phyloP scores from a whole-genome alignment of 2,113 vertebrate genomes.

The Anthoscopus minutus region DNA sequence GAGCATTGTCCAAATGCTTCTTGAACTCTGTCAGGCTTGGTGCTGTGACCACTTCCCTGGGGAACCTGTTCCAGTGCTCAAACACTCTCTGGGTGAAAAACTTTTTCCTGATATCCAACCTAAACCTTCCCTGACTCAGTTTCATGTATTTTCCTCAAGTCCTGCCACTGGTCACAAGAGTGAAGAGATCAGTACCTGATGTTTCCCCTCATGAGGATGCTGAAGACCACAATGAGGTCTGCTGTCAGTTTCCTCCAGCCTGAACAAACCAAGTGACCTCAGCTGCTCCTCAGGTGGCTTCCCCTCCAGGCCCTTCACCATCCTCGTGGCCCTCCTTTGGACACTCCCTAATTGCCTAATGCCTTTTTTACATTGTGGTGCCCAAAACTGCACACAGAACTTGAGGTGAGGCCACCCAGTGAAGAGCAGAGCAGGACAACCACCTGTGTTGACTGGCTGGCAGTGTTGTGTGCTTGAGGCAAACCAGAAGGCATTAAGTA shows the following conservation, averaged over 20 bases:
- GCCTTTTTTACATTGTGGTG: neutral
- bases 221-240: neutral
- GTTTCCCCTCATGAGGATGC: fast-evolving
- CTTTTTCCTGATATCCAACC: neutral
- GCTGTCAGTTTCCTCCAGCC: neutral
- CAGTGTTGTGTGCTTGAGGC: neutral
- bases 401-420: neutral
- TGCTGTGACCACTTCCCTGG: neutral
- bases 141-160: neutral
- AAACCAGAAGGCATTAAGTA: neutral
- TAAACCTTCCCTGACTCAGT: neutral
- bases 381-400: neutral
- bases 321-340: fast-evolving
- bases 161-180: neutral
- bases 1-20: neutral
- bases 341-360: neutral
- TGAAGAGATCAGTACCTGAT: neutral
- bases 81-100: neutral
- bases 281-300: fast-evolving
- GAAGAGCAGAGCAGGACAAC: neutral
- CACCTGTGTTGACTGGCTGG: neutral
- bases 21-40: neutral
- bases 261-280: neutral
- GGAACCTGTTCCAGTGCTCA: neutral
- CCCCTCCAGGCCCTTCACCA: neutral